These are phyloP conservation scores for Lampris megalopsis DNA, from an alignment of 2,113 vertebrate genomes.

Conservation along the genomic window DNA sequence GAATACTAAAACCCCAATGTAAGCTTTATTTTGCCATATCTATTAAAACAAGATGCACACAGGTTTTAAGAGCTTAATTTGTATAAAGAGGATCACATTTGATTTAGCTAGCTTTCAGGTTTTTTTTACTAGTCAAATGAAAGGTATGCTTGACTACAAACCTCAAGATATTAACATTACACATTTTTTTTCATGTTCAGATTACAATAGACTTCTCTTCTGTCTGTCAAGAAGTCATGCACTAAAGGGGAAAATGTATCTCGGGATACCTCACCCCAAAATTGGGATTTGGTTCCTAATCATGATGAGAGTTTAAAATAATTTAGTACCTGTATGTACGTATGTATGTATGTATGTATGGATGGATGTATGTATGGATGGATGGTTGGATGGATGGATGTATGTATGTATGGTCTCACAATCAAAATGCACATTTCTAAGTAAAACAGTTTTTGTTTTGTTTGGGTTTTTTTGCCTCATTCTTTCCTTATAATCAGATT, in stretches of 20 bases:
- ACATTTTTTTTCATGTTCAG: too few relatives aligned
- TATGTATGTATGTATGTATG: not conserved
- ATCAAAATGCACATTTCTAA: not conserved
- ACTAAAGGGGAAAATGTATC: too few relatives aligned
- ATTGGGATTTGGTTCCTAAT: not conserved
- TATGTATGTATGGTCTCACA: slow-evolving; percentile 14
- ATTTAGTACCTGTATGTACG: too few relatives aligned
- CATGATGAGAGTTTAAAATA: slow-evolving; percentile 6
- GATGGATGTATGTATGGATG: not conserved
- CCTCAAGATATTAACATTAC: too few relatives aligned
- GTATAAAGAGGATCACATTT: too few relatives aligned
- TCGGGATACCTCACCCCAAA: not conserved
- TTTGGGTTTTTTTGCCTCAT: slow-evolving; percentile 1
- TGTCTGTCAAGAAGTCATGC: too few relatives aligned
- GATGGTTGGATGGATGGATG: slow-evolving; percentile 5
- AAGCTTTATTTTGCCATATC: slow-evolving; percentile 1
- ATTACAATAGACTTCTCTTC: too few relatives aligned
- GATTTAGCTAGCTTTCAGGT: too few relatives aligned
- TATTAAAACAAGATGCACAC: too few relatives aligned
- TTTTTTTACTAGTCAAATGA: not conserved
- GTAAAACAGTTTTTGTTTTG: not conserved
- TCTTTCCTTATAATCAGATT: not conserved
- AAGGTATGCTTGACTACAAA: not conserved
- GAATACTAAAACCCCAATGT: not conserved
- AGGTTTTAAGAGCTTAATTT: too few relatives aligned